Conservation (phyloP, 2,888 invertebrate genomes). For the Bombyx huttoni region DNA sequence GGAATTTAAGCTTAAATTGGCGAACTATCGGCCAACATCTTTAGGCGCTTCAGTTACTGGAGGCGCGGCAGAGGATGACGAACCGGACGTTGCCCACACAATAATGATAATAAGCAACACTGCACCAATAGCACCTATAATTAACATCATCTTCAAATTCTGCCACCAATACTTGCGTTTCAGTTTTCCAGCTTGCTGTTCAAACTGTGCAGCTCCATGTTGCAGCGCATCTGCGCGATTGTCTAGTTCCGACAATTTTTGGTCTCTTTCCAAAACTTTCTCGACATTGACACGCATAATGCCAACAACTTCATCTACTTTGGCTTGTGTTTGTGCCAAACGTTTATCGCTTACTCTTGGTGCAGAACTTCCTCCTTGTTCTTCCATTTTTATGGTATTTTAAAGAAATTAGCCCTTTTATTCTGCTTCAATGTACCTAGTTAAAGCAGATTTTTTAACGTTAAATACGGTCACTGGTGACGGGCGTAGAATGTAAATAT, state of each 20-base stretch:
- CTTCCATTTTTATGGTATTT: slow-evolving; percentile 43
- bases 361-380: slow-evolving; percentile 61
- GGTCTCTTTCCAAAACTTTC: slow-evolving; percentile 96
- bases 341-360: slow-evolving; percentile 65
- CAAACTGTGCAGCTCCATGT: slow-evolving; percentile 95
- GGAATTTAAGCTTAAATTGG: slow-evolving; percentile 4
- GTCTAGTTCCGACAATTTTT: slow-evolving; percentile 94
- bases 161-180: slow-evolving; percentile 98
- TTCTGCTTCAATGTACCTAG: no score
- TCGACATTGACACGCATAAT: slow-evolving; percentile 98
- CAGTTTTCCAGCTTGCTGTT: slow-evolving; percentile 95
- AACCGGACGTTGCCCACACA: slow-evolving; percentile 68
- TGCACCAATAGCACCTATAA: slow-evolving; percentile 88
- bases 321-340: slow-evolving; percentile 66
- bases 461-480: no score
- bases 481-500: no score
- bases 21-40: slow-evolving; percentile 32
- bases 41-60: slow-evolving; percentile 22
- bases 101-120: slow-evolving; percentile 88
- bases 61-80: slow-evolving; percentile 11
- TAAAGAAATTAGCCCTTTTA: slow-evolving; percentile 1
- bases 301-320: slow-evolving; percentile 81
- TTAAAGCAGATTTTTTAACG: no score
- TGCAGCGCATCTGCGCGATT: slow-evolving; percentile 96
- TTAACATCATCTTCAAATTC: slow-evolving; percentile 97